Conservation (phyloP, 2,888 invertebrate species). For the Drosophila birchii region DNA sequence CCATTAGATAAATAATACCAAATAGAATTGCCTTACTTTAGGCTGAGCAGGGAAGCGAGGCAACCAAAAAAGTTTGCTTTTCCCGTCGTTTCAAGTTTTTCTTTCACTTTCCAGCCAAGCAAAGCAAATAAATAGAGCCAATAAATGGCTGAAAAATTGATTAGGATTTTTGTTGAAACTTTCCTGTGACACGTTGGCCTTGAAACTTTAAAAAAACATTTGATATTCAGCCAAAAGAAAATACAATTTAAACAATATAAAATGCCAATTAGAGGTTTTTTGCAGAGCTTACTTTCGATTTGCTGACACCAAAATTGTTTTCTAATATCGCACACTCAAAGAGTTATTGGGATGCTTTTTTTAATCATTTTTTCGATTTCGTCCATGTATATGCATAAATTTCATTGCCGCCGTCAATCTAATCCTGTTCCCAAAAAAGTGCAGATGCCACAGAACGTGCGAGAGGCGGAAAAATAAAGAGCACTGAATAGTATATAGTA, state of each 20-base stretch:
- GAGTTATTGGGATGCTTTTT: conserved; percentile 15
- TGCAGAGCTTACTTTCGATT: conserved; percentile 18
- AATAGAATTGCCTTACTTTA: conserved; percentile 50
- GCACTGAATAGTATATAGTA: background rate
- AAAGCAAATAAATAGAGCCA: conserved; percentile 74
- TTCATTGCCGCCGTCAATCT: conserved; percentile 26
- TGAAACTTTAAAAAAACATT: conserved; percentile 28
- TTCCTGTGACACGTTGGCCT: conserved; percentile 23
- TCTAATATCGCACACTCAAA: background rate
- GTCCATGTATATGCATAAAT: conserved; percentile 21
- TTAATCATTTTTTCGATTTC: conserved; percentile 16
- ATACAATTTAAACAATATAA: background rate
- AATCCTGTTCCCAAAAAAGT: conserved; percentile 6
- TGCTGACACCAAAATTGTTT: conserved; percentile 9
- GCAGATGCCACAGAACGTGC: conserved; percentile 10
- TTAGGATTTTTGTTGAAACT: conserved; percentile 49
- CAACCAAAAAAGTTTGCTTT: conserved; percentile 52
- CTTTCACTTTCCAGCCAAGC: conserved; percentile 26
- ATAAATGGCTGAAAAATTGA: conserved; percentile 70
- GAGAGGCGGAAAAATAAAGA: conserved; percentile 2
- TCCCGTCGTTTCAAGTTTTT: conserved; percentile 28
- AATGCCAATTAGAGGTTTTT: conserved; percentile 17
- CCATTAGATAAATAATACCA: conserved; percentile 76
- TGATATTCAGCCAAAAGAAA: background rate
- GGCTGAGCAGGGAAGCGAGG: background rate